phyloP scores from a whole-genome alignment of 1,140 invertebrate genomes.

The Temnothorax longispinosus region DNA sequence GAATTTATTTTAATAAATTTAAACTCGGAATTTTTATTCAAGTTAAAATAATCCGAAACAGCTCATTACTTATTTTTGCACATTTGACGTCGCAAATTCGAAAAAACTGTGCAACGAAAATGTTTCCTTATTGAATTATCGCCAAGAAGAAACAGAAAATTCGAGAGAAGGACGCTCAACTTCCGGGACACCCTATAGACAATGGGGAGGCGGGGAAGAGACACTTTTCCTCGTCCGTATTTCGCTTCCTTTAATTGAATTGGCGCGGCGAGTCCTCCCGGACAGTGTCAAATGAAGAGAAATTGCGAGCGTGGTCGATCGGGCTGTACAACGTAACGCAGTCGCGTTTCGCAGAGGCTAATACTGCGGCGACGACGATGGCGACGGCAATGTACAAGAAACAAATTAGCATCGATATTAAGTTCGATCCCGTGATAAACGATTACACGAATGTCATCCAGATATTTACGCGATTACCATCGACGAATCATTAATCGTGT shows the following conservation, averaged over 20 bases:
- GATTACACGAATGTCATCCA: conserved; percentile 52
- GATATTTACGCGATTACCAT: conserved; percentile 43
- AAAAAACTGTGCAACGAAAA: neutral
- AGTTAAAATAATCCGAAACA: no score
- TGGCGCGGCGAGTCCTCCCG: conserved; percentile 49
- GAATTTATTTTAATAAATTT: neutral
- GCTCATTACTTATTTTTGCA: neutral
- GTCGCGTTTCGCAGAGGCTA: conserved; percentile 57
- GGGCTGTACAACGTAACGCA: conserved; percentile 33
- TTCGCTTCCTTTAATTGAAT: conserved; percentile 60
- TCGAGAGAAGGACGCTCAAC: neutral
- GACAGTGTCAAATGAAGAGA: conserved; percentile 72
- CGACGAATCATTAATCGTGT: conserved; percentile 39
- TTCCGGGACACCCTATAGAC: neutral
- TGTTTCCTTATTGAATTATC: neutral
- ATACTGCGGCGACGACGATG: conserved; percentile 36
- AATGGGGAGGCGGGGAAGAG: neutral
- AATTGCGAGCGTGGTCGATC: conserved; percentile 59
- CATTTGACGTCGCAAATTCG: neutral
- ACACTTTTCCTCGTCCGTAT: conserved; percentile 8
- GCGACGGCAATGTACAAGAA: conserved; percentile 30
- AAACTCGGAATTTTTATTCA: neutral
- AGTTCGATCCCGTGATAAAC: conserved; percentile 36
- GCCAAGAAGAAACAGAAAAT: neutral
- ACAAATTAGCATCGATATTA: conserved; percentile 54